A percentile compares a stretch with the other conserved stretches of the same genome.
phyloP scores from a whole-genome alignment of 1,140 invertebrate species.

The Trichogramma pretiosum region DNA sequence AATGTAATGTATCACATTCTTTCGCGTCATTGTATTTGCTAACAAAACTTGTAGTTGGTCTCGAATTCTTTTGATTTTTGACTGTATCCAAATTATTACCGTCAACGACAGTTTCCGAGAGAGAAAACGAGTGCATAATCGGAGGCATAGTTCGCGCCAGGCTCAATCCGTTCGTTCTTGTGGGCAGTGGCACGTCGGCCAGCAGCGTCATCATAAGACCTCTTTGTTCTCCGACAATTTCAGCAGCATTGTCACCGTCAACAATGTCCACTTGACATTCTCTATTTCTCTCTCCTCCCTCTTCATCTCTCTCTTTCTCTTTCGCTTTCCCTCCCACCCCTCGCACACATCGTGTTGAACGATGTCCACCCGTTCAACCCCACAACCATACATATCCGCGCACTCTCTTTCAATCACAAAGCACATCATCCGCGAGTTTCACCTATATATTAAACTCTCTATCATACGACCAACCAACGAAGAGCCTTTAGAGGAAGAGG shows the following conservation, averaged over 20 bases:
- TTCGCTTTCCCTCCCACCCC: too few relatives aligned
- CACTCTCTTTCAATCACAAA: slow-evolving; percentile 43
- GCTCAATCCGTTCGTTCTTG: slow-evolving; percentile 33
- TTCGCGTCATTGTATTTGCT: too few relatives aligned
- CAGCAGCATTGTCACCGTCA: slow-evolving; percentile 47
- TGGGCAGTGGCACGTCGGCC: slow-evolving; percentile 36
- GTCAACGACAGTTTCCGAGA: too few relatives aligned
- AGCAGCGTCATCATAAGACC: slow-evolving; percentile 46
- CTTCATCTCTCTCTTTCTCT: background rate
- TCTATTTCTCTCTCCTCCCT: slow-evolving; percentile 27
- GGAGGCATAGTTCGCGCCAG: too few relatives aligned
- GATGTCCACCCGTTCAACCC: background rate
- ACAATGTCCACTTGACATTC: slow-evolving; percentile 49
- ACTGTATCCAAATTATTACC: too few relatives aligned
- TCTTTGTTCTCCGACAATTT: slow-evolving; percentile 48
- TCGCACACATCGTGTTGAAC: background rate
- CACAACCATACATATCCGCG: slow-evolving; percentile 1
- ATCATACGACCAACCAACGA: too few relatives aligned
- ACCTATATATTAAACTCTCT: too few relatives aligned
- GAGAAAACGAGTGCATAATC: too few relatives aligned
- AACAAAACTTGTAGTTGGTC: too few relatives aligned
- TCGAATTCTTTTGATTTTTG: too few relatives aligned
- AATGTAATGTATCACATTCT: too few relatives aligned
- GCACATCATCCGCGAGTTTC: slow-evolving; percentile 33
- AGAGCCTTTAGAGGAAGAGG: background rate